phyloP scores from a whole-genome alignment of 2,113 vertebrate species.

The Xenus cinereus region DNA sequence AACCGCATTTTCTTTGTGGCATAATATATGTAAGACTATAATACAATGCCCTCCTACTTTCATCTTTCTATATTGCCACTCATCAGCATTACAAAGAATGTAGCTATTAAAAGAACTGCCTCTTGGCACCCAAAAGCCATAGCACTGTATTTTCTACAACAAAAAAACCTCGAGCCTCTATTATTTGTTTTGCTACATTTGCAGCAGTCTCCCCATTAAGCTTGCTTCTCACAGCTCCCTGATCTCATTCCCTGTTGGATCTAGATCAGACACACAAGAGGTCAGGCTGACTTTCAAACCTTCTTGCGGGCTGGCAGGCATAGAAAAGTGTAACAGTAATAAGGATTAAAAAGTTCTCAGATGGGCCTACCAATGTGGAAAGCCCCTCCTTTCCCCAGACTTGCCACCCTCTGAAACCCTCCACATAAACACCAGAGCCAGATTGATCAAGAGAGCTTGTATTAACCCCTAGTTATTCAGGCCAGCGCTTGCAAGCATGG shows the following conservation, averaged over 20 bases:
- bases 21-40: conserved; percentile 65
- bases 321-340: conserved; percentile 33
- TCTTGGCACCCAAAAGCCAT: conserved; percentile 56
- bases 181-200: conserved; percentile 66
- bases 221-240: conserved; percentile 61
- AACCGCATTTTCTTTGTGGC: conserved; percentile 55
- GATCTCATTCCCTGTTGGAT: conserved; percentile 61
- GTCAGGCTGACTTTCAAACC: conserved; percentile 68
- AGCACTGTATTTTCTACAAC: conserved; percentile 58
- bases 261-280: conserved; percentile 61
- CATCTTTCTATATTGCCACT: conserved; percentile 69
- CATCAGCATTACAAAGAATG: conserved; percentile 66
- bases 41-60: conserved; percentile 67
- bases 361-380: conserved; percentile 12
- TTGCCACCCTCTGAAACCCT: not conserved
- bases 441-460: not conserved
- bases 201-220: conserved; percentile 53
- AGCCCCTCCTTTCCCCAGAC: not conserved
- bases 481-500: not conserved
- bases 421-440: not conserved
- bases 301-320: conserved; percentile 33
- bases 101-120: conserved; percentile 59
- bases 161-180: conserved; percentile 31
- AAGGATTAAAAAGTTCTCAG: conserved; percentile 50
- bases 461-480: not conserved